Evolutionary conservation across 2,888 invertebrate species (phyloP).

Genomic region (Proisotoma minuta): DNA sequence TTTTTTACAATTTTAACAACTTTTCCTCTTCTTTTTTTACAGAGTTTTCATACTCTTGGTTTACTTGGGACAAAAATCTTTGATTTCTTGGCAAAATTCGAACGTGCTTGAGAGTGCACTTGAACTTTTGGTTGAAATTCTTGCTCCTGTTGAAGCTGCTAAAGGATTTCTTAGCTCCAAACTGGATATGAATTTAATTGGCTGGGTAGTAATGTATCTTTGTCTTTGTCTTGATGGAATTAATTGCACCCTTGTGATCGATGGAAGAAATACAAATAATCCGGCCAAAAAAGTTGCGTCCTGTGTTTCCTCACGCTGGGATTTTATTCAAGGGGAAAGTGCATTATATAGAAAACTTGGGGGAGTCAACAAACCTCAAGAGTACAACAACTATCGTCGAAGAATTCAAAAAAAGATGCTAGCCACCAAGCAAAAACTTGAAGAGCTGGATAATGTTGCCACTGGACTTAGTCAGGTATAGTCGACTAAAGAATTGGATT

Average conservation of each 20-base stretch:
- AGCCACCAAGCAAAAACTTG: slow-evolving; percentile 45
- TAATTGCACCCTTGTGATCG: slow-evolving; percentile 32
- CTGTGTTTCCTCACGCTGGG: slow-evolving; percentile 64
- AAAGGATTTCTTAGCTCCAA: slow-evolving; percentile 53
- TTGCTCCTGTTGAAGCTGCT: slow-evolving; percentile 46
- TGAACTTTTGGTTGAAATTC: slow-evolving; percentile 48
- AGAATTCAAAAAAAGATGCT: slow-evolving; percentile 46
- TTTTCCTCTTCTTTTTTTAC: slow-evolving; percentile 36
- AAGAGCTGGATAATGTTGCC: slow-evolving; percentile 45
- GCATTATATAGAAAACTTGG: slow-evolving; percentile 37
- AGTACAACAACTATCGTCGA: slow-evolving; percentile 35
- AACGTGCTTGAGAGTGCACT: slow-evolving; percentile 50
- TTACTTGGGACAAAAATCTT: slow-evolving; percentile 77
- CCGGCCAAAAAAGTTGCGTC: background rate
- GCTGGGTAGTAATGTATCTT: slow-evolving; percentile 71
- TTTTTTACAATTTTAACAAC: background rate
- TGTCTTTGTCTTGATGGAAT: slow-evolving; percentile 63
- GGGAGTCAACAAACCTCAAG: slow-evolving; percentile 30
- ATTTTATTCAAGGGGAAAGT: slow-evolving; percentile 78
- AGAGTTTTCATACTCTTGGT: slow-evolving; percentile 81
- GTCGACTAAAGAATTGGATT: background rate
- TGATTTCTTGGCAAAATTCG: slow-evolving; percentile 58
- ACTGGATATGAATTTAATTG: slow-evolving; percentile 64
- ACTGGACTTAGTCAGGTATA: slow-evolving; percentile 31
- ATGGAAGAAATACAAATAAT: background rate